Evolutionary conservation across 2,797 vertebrate genomes (phyloP).

Genomic region (Alcedo atthis): DNA sequence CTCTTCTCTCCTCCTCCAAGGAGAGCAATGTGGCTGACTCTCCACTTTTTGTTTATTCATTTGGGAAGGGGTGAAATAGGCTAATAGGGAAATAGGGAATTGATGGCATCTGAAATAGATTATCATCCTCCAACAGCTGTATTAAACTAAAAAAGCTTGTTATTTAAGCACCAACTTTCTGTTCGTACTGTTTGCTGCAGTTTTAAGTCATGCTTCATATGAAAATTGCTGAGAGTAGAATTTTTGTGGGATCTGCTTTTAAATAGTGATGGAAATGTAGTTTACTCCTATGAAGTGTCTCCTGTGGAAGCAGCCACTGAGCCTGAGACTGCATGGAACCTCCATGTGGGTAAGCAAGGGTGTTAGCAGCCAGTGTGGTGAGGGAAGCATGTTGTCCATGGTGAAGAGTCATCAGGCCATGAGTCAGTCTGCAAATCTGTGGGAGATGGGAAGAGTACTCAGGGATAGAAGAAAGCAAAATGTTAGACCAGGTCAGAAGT

Average conservation of each 20-base stretch:
- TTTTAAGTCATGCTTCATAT: neutral
- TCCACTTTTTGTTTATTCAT: neutral
- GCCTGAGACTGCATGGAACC: neutral
- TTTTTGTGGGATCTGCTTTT: neutral
- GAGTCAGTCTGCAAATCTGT: neutral
- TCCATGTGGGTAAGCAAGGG: neutral
- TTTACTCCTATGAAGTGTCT: neutral
- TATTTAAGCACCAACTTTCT: neutral
- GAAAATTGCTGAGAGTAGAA: slow-evolving; percentile 30
- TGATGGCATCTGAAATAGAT: neutral
- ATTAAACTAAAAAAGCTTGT: neutral
- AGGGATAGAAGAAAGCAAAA: neutral
- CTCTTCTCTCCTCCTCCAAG: neutral
- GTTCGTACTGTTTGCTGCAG: neutral
- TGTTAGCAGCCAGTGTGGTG: rapidly evolving
- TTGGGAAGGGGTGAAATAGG: neutral
- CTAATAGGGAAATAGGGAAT: too few relatives aligned
- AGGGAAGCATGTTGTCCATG: neutral
- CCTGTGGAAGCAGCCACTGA: neutral
- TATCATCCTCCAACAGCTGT: neutral
- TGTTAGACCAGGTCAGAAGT: neutral
- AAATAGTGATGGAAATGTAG: neutral
- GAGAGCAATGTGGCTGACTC: neutral
- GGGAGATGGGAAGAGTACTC: neutral
- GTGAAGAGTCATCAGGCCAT: neutral